Percentiles rank a stretch among this genome's conserved stretches.
Conservation (phyloP, 2,797 vertebrate species). For the Rhinichthys osculus region DNA sequence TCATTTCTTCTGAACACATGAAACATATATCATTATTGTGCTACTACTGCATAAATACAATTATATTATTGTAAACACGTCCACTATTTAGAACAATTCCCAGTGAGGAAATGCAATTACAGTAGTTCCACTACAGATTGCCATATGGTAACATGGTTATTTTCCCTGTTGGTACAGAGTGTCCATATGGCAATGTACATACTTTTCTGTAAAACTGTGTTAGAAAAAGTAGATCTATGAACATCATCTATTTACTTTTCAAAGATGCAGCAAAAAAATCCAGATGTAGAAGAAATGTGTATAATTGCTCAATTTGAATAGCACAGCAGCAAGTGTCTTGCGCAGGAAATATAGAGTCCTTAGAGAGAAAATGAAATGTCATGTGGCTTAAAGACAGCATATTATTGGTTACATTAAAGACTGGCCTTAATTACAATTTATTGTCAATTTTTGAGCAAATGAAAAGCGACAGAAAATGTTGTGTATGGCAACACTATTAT, state of each 20-base stretch:
- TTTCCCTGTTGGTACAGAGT: neutral
- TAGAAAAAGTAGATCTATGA: constrained; percentile 1
- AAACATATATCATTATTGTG: neutral
- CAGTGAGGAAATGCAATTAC: neutral
- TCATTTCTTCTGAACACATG: neutral
- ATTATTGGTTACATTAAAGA: neutral
- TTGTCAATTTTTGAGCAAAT: neutral
- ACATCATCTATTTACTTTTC: neutral
- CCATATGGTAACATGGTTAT: neutral
- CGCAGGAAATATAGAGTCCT: neutral
- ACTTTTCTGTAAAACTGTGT: constrained; percentile 1
- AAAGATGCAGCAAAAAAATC: neutral
- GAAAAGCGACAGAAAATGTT: neutral
- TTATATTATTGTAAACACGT: neutral
- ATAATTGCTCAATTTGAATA: neutral
- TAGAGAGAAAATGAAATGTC: neutral
- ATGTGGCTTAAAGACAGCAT: neutral
- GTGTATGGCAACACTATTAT: neutral
- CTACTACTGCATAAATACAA: neutral
- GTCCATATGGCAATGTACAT: neutral
- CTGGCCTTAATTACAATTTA: neutral
- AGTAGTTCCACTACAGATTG: neutral
- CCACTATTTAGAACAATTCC: neutral
- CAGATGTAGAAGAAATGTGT: neutral
- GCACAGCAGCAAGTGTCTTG: neutral